Evolutionary conservation across 2,113 vertebrate genomes (phyloP), one percentile per base, ranked within the genome.

Genomic region (Cottus gobio): DNA sequence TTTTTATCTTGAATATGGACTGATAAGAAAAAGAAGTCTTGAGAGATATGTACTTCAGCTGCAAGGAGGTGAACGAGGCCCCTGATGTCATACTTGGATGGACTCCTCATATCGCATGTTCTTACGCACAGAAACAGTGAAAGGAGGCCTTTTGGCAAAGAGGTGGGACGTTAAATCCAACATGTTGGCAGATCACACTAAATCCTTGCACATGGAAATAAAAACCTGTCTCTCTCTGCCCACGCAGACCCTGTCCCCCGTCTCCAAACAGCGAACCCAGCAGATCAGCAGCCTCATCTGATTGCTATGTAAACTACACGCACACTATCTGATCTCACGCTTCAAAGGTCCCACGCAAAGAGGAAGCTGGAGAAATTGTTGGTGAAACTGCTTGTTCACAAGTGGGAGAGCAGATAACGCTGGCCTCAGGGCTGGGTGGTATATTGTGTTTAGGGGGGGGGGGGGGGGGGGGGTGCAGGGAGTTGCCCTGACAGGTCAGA

Each of bases 61-160:
- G 31, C 31, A 62, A 12, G 20, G 58, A 61, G 26, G 13, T 57
- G 56, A 28, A 7, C 16, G 28, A 57, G 15, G 26, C 18, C 8
- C 13, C 28, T 5, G 10, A 22, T 10, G 30, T 11, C 58, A 31
- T 20, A 34, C 16, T 15, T 37, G 61, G 30, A 34, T 22, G 22
- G 58, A 24, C n/a, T 58, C 57, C 28, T 58, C 28, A 8, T 18
- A 1, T 18, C 39, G 7, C 69, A 77, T 88, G 61, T 85, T 77
- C 16, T 0, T 2, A 30, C 5, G 13, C 13, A 28, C 11, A 48
- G 34, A 69, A 16, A 16, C 39, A 69, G 13, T 5, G 22, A n/a
- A 44, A 24, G 7, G 5, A 22, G 16, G 52, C 18, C 0, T 15
- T 1, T 31, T 34, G 52, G 46, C 54, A 61, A 26, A n/a, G 50